phyloP scores from a whole-genome alignment of 2,888 invertebrate genomes.

The Rhimphoctona megacephalus region DNA sequence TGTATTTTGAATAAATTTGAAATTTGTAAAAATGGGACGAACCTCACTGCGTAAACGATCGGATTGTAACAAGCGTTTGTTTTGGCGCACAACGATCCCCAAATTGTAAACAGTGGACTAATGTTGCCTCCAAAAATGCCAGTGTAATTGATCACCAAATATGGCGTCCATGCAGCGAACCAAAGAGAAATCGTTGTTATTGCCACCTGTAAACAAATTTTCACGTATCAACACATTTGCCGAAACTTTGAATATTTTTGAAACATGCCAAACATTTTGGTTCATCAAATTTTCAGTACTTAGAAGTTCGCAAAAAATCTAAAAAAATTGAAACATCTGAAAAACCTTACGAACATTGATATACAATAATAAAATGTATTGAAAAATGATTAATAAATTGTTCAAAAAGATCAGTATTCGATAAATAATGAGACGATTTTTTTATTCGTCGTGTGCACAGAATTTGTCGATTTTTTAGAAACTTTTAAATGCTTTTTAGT shows the following conservation, averaged over 20 bases:
- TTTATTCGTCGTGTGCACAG: too few relatives aligned
- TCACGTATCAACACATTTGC: neutral
- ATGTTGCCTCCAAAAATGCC: conserved; percentile 92
- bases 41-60: conserved; percentile 87
- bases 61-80: conserved; percentile 86
- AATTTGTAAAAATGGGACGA: conserved; percentile 48
- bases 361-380: too few relatives aligned
- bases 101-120: conserved; percentile 93
- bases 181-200: conserved; percentile 88
- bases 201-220: conserved; percentile 84
- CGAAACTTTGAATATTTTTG: too few relatives aligned
- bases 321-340: too few relatives aligned
- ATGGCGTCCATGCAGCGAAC: conserved; percentile 90
- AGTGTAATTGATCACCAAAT: conserved; percentile 91
- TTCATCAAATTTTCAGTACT: neutral
- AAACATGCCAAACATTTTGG: too few relatives aligned
- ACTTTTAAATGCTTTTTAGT: neutral
- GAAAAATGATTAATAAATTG: too few relatives aligned
- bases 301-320: neutral
- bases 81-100: conserved; percentile 94
- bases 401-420: too few relatives aligned
- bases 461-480: neutral
- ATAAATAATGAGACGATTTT: too few relatives aligned
- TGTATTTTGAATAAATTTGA: neutral
- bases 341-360: too few relatives aligned